A percentile compares a stretch with the other conserved stretches of the same genome.
phyloP scores from a whole-genome alignment of 23 tunicate species.

The Ascidia mentula region DNA sequence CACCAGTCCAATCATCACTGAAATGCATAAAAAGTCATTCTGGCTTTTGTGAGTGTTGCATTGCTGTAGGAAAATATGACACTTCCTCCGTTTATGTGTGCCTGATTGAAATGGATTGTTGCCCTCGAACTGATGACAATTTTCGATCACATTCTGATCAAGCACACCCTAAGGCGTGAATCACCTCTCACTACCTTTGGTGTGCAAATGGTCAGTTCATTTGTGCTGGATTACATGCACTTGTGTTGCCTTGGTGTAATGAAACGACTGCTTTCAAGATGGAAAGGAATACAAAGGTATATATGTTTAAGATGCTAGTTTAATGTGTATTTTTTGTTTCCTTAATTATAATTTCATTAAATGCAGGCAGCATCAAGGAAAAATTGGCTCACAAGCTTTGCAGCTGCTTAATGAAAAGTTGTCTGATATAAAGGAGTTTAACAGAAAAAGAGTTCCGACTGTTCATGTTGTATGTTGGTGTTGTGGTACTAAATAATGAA shows the following conservation, averaged over 20 bases:
- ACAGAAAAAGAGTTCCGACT: slow-evolving; percentile 29
- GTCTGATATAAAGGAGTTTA: slow-evolving; percentile 24
- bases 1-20: slow-evolving; percentile 36
- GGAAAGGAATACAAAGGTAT: slow-evolving; percentile 49
- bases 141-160: slow-evolving; percentile 27
- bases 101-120: slow-evolving; percentile 13
- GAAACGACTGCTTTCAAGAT: slow-evolving; percentile 30
- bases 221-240: slow-evolving; percentile 54
- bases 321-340: not conserved
- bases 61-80: slow-evolving; percentile 28
- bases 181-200: slow-evolving; percentile 19
- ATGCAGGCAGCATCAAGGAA: too few relatives aligned
- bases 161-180: too few relatives aligned
- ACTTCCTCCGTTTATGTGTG: slow-evolving; percentile 10
- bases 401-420: slow-evolving; percentile 11
- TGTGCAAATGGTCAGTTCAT: slow-evolving; percentile 32
- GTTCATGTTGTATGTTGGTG: slow-evolving; percentile 33
- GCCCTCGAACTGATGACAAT: slow-evolving; percentile 12
- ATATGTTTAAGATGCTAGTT: not conserved
- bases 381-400: slow-evolving; percentile 19
- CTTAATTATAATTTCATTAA: not conserved
- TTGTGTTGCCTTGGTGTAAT: slow-evolving; percentile 46
- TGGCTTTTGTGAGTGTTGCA: slow-evolving; percentile 60
- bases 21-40: slow-evolving; percentile 32
- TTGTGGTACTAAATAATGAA: slow-evolving; percentile 8